Conservation (phyloP, 2,888 invertebrate genomes). For the Steinernema hermaphroditum region DNA sequence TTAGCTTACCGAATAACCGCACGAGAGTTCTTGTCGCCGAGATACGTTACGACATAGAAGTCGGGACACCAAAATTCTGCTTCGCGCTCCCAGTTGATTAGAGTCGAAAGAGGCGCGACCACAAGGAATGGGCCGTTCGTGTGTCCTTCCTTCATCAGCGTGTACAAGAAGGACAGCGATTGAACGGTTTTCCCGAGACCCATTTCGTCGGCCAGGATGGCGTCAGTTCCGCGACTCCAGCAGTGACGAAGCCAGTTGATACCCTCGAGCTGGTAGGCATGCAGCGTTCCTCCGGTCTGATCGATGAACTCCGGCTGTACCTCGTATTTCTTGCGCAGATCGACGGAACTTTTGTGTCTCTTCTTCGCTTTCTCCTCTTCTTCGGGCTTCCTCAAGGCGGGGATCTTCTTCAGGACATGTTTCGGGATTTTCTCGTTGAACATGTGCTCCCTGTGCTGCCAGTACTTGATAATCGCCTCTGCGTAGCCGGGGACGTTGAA, state of each 20-base stretch:
- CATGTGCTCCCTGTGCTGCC: conserved; percentile 72
- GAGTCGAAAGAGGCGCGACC: conserved; percentile 96
- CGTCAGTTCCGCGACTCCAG: conserved; percentile 81
- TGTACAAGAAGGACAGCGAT: conserved; percentile 96
- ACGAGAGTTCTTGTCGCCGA: conserved; percentile 82
- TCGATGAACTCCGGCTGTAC: conserved; percentile 88
- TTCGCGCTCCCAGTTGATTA: conserved; percentile 99
- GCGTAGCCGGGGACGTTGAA: conserved; percentile 76
- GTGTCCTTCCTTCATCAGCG: conserved; percentile 95
- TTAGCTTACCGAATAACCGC: conserved; percentile 73
- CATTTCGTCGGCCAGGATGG: conserved; percentile 93
- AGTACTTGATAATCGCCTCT: conserved; percentile 85
- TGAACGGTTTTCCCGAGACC: conserved; percentile 99
- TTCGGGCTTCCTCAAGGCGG: conserved; percentile 39
- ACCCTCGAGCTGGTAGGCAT: conserved; percentile 91
- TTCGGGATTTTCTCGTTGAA: conserved; percentile 77
- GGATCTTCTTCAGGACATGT: conserved; percentile 57
- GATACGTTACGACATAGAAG: conserved; percentile 87
- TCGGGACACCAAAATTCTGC: conserved; percentile 99
- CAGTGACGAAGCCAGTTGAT: conserved; percentile 66
- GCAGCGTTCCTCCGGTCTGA: conserved; percentile 88
- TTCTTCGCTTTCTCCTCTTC: conserved; percentile 72
- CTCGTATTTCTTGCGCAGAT: conserved; percentile 86
- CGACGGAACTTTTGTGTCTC: conserved; percentile 73
- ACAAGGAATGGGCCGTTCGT: conserved; percentile 71